phyloP scores from a whole-genome alignment of 2,888 invertebrate genomes.

The Trilocha varians region DNA sequence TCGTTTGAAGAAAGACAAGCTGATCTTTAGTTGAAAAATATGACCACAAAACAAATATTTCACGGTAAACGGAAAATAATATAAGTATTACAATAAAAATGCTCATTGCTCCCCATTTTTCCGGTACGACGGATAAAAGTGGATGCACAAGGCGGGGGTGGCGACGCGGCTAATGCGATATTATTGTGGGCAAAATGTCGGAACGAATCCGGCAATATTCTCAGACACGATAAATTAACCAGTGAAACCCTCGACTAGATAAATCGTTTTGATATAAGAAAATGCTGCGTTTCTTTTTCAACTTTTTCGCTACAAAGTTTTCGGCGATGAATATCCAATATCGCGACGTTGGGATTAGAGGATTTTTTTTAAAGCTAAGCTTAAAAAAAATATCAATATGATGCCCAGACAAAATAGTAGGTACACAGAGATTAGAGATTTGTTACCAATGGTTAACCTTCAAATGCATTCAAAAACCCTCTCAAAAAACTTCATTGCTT shows the following conservation, averaged over 20 bases:
- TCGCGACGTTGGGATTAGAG: too few species aligned
- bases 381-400: too few species aligned
- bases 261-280: neutral
- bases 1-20: too few species aligned
- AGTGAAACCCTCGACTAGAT: constrained; percentile 9
- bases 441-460: too few species aligned
- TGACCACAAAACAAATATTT: constrained; percentile 5
- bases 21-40: neutral
- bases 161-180: constrained; percentile 46
- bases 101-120: constrained; percentile 32
- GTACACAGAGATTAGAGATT: too few species aligned
- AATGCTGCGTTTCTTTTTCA: neutral
- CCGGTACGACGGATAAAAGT: constrained; percentile 29
- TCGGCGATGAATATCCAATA: too few species aligned
- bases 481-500: too few species aligned
- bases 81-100: constrained; percentile 46
- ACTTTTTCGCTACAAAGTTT: too few species aligned
- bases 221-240: constrained; percentile 28
- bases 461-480: too few species aligned
- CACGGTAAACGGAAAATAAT: constrained; percentile 35
- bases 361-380: too few species aligned
- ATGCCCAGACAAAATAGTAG: too few species aligned
- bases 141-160: constrained; percentile 36
- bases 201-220: constrained; percentile 37
- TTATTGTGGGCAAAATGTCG: constrained; percentile 47